Evolutionary conservation across 2,113 vertebrate species (phyloP).

Genomic region (Lepus americanus): DNA sequence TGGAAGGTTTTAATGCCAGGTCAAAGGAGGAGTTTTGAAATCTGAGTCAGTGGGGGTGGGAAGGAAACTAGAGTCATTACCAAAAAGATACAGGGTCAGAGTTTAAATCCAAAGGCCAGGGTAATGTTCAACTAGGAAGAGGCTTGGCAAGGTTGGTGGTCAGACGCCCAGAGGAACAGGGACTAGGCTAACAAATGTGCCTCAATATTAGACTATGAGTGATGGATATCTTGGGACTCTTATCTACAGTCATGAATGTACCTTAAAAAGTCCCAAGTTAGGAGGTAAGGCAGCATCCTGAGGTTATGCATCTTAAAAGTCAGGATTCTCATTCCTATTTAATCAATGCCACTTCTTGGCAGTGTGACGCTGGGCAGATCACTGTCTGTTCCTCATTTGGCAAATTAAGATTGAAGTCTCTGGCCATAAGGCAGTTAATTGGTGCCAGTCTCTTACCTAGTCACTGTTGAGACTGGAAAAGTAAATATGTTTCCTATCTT

Average conservation of each 20-base stretch:
- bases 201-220: fast-evolving
- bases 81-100: background rate
- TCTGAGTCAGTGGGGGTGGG: background rate
- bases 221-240: background rate
- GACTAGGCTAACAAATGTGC: background rate
- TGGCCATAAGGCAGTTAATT: conserved; percentile 16
- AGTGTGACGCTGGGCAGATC: background rate
- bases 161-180: background rate
- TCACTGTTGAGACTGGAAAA: background rate
- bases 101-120: background rate
- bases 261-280: background rate
- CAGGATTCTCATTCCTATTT: background rate
- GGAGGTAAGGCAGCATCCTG: background rate
- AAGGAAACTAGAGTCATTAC: background rate
- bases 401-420: background rate
- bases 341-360: background rate
- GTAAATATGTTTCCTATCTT: background rate
- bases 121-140: background rate
- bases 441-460: background rate
- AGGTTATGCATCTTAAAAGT: background rate
- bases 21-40: background rate
- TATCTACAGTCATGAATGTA: fast-evolving
- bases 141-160: background rate
- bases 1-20: background rate
- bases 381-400: background rate